Evolutionary conservation across 2,113 vertebrate species (phyloP).

Genomic region (Alethe diademata): DNA sequence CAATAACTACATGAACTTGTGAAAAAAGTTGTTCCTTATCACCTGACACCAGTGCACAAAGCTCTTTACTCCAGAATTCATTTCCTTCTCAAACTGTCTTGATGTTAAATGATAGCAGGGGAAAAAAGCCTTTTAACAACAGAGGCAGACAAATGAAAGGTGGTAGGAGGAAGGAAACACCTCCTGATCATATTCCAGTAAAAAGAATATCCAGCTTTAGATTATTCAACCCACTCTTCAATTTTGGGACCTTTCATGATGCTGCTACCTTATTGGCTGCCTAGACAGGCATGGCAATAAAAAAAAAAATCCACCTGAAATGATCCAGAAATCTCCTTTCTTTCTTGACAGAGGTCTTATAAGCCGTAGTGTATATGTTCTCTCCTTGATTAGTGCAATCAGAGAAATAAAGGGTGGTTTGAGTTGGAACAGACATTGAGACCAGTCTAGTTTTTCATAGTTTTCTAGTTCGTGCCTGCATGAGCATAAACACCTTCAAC

Average conservation of each 20-base stretch:
- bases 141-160: background rate
- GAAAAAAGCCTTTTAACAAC: background rate
- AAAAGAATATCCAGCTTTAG: background rate
- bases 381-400: background rate
- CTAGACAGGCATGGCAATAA: background rate
- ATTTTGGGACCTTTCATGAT: background rate
- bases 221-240: background rate
- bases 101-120: background rate
- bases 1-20: background rate
- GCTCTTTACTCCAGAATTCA: background rate
- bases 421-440: background rate
- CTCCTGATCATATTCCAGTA: background rate
- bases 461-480: background rate
- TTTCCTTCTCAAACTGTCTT: background rate
- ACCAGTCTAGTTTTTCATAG: background rate
- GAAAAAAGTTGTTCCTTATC: background rate
- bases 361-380: background rate
- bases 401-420: background rate
- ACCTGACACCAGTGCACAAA: background rate
- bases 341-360: background rate
- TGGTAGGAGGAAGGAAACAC: background rate
- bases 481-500: background rate
- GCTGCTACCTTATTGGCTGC: background rate
- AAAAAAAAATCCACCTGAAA: background rate
- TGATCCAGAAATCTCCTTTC: background rate